These are phyloP conservation scores for Thunnus albacares DNA, from an alignment of 2,797 vertebrate species.

Conservation along the genomic window DNA sequence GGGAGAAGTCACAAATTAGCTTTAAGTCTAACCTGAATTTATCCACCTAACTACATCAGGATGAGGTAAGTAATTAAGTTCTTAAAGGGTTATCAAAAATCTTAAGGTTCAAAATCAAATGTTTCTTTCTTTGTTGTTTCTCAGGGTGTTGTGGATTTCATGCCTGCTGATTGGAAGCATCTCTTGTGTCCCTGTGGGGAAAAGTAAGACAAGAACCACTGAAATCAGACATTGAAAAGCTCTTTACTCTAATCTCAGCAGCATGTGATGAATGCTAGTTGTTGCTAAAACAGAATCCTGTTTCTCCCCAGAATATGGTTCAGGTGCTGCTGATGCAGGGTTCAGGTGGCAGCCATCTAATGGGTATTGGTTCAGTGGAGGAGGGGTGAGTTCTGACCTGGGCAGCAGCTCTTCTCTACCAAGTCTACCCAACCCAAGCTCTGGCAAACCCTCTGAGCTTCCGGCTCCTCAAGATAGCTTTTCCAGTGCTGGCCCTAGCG, in stretches of 20 bases:
- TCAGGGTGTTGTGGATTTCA: conserved; percentile 51
- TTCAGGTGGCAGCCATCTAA: neutral
- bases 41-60: neutral
- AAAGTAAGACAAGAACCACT: neutral
- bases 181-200: neutral
- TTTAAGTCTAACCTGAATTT: neutral
- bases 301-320: neutral
- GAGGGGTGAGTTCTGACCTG: neutral
- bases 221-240: no score
- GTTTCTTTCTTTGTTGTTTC: neutral
- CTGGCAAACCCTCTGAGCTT: neutral
- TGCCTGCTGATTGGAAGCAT: conserved; percentile 50
- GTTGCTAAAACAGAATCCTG: neutral
- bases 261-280: neutral
- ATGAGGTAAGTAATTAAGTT: conserved; percentile 8
- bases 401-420: neutral
- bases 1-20: neutral
- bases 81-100: neutral
- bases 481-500: neutral
- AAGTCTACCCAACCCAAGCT: neutral
- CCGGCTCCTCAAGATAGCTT: neutral
- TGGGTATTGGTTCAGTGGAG: neutral
- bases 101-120: neutral
- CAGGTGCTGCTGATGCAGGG: neutral
- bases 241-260: neutral